Base-by-base conservation (phyloP, 37 sponge, comb jelly and placozoan genomes). In the Mnemiopsis leidyi region DNA sequence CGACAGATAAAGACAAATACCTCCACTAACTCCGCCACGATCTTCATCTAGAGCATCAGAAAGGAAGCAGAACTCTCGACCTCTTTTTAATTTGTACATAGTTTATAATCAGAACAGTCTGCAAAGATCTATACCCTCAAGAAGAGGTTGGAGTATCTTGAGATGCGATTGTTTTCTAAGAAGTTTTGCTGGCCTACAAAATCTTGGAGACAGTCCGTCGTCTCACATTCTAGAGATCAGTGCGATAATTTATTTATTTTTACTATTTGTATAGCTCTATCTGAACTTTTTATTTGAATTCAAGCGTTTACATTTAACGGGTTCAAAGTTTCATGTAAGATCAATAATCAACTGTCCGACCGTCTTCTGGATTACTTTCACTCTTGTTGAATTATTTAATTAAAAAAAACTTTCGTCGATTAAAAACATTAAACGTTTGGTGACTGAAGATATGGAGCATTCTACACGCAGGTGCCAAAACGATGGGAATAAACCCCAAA, bases 1-100 rank as follows among this genome's bases (percentile, higher is more conserved):
- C 96, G 25, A 97, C 96, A 38, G 95, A 98, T 23, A 95, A 93
- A 18, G 99, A 96, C 92, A 98, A 97, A 75, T 98, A 96, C 94
- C 96, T 98, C 95, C 95, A 98, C 67, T 98, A 95, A 35, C 30
- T 31, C 1, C 16, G 20, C 1, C 1, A 77, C 18, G 1, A 34
- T 20, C 1, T 33, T 71, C 30, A 7, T 29, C 73, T 18, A 28
- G 73, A 69, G 29, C 34, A 31, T 28, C 29, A 25, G 33, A 77
- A 77, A 3, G 5, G 29, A 77, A 34, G 9, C 1, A 31, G 26
- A 36, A 13, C 32, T 31, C 36, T 31, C 20, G 32, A 32, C 18
- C 20, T 5, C 79, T 77, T 77, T 77, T 77, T 77, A 77, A 31
- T 32, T 18, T 77, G 79, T 77, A 77, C 79, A 77, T 33, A 77